Evolutionary conservation across 2,797 vertebrate genomes (phyloP), one percentile per base, ranked within the genome.

Genomic region (Dromococcyx pavoninus): DNA sequence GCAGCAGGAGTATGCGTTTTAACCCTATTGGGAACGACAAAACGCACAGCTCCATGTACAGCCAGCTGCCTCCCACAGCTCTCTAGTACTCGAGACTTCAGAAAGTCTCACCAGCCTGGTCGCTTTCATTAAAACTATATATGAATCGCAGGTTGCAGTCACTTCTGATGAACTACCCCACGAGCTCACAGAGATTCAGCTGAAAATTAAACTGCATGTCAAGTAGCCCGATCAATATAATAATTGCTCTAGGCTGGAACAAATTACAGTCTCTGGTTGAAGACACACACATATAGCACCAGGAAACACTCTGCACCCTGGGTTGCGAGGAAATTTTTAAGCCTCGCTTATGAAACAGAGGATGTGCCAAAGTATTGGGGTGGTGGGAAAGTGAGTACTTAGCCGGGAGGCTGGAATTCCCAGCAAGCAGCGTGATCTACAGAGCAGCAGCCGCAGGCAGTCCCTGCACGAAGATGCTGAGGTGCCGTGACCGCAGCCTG

Each of bases 181-280:
- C 61, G 91, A 95, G 89, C 76, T 66, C 25, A 9, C 13, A 56
- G 76, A 90, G 74, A 95, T 88, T 77, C 87, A 91, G 92, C 78
- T 95, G 93, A 91, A 97, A 95, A 97, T 97, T 89, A 90, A 94
- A 94, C 76, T 61, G 71, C 84, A 91, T 56, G 65, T 91, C 97
- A 94, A 97, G 92, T 27, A 91, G 92, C 88, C 88, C 67, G 15
- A 92, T 95, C 87, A 88, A 66, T 78, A 83, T 10, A 92, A 84
- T 95, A 95, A 97, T 53, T 92, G 93, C 92, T 95, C 75, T 41
- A 88, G 82, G 93, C 89, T 95, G 86, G 54, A 96, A 93, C 88
- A 89, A 95, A 95, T 89, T 37, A 70, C 87, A 86, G 6, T 74
- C 62, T 77, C 82, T 82, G 62, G 73, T 11, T 79, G 83, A 93